Percentiles rank a stretch among this genome's conserved stretches.
These are phyloP conservation scores for Calameuta pallipes DNA, from an alignment of 2,888 invertebrate species.

Conservation along the genomic window DNA sequence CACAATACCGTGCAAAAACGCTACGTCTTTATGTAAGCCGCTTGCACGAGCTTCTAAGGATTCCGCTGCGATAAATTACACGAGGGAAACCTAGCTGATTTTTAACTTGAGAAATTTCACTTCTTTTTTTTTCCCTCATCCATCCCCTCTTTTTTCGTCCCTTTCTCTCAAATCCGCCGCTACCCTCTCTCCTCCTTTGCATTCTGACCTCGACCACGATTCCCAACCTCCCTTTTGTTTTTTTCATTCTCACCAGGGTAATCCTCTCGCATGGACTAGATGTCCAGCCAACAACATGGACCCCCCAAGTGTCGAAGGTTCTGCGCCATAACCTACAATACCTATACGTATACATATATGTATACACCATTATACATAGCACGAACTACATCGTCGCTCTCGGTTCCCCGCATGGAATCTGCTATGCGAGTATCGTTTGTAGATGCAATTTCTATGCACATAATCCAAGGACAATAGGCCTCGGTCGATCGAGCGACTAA, in stretches of 20 bases:
- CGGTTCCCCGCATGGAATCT: background rate
- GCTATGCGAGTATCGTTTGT: background rate
- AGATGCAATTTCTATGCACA: constrained; percentile 39
- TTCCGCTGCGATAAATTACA: constrained; percentile 42
- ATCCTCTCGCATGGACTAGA: background rate
- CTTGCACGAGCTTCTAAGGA: constrained; percentile 33
- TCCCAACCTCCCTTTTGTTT: background rate
- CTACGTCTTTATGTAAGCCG: constrained; percentile 32
- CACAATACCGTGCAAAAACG: constrained; percentile 28
- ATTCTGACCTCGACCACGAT: background rate
- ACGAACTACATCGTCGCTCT: background rate
- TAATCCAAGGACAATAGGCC: constrained; percentile 50
- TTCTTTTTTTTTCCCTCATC: background rate
- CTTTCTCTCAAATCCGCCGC: background rate
- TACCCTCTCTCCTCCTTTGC: background rate
- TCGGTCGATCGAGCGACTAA: constrained; percentile 28
- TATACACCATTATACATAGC: background rate
- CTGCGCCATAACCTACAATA: background rate
- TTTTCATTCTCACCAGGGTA: background rate
- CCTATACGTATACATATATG: background rate
- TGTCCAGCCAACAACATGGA: background rate
- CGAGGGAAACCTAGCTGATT: background rate
- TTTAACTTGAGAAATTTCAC: background rate
- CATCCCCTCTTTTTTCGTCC: background rate
- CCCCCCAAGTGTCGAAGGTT: background rate